Base-by-base conservation (phyloP, 2,797 vertebrate species). In the Remorina albescens region DNA sequence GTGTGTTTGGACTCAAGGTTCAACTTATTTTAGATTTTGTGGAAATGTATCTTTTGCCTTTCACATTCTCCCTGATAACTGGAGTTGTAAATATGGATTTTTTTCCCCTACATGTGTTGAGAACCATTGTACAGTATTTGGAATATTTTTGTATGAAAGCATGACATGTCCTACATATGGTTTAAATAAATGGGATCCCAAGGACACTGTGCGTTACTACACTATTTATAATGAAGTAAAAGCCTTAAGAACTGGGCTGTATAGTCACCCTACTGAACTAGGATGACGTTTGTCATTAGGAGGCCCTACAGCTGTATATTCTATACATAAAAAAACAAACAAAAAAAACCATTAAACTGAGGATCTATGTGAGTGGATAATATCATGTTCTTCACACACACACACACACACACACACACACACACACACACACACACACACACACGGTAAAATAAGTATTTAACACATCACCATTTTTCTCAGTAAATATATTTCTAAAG, bases 101-200 rank as follows among this genome's bases (percentile, higher is more conserved):
- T 61, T 80, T 61, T 62, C 86, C 47, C 91, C 91, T 91, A 85
- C 86, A 91, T 78, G 89, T 86, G 75, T 76, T 85, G 28, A 86
- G 71, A 86, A 85, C 25, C 66, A 74, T 21, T 92, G 90, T 92
- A 93, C 86, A 92, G 85, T 88, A 86, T 91, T 88, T 86, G 62
- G 60, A 82, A 66, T 86, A 80, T 89, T 92, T 91, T 90, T 92
- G 58, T 91, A 89, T 69, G 71, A 82, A 90, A 86, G 80, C 75
- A 84, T 81, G 71, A 65, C 12, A 32, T 73, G 58, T 86, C 67
- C 69, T 32, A 11, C 69, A 67, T 76, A 62, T 50, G 41, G 83
- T 61, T 74, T 76, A 62, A 85, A 86, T 84, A 84, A 85, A 87
- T 77, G 53, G 76, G 67, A 66, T 76, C 59, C 72, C 15, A 59